Evolutionary conservation across 2,888 invertebrate genomes (phyloP).

Genomic region (Isoperla grammatica): DNA sequence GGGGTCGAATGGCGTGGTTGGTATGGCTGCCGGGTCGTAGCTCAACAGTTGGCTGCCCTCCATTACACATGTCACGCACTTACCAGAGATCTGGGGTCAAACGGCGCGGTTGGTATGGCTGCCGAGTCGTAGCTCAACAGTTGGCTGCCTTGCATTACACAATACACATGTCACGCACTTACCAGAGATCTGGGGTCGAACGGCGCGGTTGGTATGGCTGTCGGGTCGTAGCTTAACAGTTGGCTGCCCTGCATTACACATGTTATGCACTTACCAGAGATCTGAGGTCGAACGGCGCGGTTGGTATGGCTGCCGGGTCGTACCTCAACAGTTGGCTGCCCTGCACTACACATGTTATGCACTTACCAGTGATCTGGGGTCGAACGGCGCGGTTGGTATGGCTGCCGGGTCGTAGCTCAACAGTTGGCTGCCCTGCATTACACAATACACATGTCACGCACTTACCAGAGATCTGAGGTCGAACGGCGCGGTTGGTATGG

Average conservation of each 20-base stretch:
- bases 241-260: too few relatives aligned
- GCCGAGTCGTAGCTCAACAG: too few relatives aligned
- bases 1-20: slow-evolving; percentile 7
- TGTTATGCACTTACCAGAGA: slow-evolving; percentile 18
- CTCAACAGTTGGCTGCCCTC: slow-evolving; percentile 3
- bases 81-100: too few relatives aligned
- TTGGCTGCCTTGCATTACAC: too few relatives aligned
- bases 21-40: neutral
- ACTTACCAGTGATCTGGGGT: slow-evolving; percentile 15
- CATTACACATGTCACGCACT: slow-evolving; percentile 39
- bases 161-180: too few relatives aligned
- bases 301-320: slow-evolving; percentile 1
- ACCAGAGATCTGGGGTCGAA: too few relatives aligned
- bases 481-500: slow-evolving; percentile 1
- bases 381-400: slow-evolving; percentile 4
- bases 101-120: too few relatives aligned
- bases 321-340: neutral
- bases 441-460: too few relatives aligned
- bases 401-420: neutral
- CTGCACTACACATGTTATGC: too few relatives aligned
- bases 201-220: too few relatives aligned
- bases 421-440: slow-evolving; percentile 6
- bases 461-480: slow-evolving; percentile 15
- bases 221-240: too few relatives aligned
- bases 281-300: slow-evolving; percentile 5